Conservation (phyloP, 2,113 vertebrate species). For the Ploceus nigricollis region DNA sequence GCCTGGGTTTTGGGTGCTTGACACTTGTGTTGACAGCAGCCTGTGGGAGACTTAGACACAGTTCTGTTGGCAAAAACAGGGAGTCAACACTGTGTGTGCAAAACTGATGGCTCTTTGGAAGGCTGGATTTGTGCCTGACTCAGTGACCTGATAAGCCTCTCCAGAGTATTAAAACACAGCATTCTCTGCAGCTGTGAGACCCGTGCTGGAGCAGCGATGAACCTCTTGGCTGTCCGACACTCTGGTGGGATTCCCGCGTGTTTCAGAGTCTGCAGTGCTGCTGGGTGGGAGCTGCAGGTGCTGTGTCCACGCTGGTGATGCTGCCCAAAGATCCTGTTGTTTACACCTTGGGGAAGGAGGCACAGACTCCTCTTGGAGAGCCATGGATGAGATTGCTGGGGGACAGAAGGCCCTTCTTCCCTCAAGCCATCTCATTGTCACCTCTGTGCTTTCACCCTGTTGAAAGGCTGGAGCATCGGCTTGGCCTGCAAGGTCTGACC, state of each 20-base stretch:
- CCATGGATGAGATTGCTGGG: not conserved
- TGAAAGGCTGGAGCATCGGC: not conserved
- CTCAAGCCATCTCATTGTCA: fast-evolving
- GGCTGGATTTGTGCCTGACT: not conserved
- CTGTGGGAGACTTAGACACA: not conserved
- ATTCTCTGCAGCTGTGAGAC: not conserved
- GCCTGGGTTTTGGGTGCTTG: not conserved
- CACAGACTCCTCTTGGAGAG: fast-evolving
- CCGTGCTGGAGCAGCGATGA: not conserved
- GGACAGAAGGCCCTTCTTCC: not conserved
- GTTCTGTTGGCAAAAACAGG: not conserved
- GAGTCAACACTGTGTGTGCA: not conserved
- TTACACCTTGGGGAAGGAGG: not conserved
- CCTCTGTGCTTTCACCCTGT: not conserved
- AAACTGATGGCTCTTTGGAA: not conserved
- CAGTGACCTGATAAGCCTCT: not conserved
- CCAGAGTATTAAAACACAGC: not conserved
- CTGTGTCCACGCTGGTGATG: not conserved
- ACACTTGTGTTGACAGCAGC: not conserved
- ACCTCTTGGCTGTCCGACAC: not conserved
- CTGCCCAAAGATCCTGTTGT: not conserved
- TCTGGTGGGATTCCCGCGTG: fast-evolving
- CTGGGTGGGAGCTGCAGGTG: fast-evolving
- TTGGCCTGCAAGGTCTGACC: not conserved
- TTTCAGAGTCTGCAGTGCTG: fast-evolving